A percentile compares a stretch with the other conserved stretches of the same genome.
phyloP scores from a whole-genome alignment of 2,113 vertebrate genomes.

The Columba livia region DNA sequence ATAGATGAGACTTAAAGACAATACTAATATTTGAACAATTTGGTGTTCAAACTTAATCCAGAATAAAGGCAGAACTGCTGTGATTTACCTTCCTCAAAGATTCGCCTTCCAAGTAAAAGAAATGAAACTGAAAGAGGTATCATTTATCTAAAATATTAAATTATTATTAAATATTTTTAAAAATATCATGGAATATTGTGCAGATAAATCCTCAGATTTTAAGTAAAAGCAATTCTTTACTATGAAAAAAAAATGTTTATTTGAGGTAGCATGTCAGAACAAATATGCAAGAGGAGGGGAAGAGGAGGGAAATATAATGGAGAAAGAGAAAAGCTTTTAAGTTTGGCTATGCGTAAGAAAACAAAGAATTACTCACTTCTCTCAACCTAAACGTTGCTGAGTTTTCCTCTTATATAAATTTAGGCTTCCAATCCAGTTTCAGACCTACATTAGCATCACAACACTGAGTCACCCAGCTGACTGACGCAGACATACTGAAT shows the following conservation, averaged over 20 bases:
- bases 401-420: neutral
- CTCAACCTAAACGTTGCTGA: neutral
- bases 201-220: neutral
- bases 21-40: neutral
- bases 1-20: neutral
- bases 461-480: constrained; percentile 30
- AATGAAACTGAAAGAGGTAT: neutral
- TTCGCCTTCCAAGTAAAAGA: neutral
- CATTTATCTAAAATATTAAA: neutral
- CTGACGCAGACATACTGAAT: neutral
- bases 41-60: neutral
- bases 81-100: neutral
- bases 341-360: neutral
- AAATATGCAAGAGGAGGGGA: neutral
- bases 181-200: neutral
- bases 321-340: neutral
- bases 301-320: neutral
- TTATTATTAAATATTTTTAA: neutral
- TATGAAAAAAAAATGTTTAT: neutral
- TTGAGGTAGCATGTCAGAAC: neutral
- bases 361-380: constrained; percentile 3
- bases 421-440: constrained; percentile 16
- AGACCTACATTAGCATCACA: constrained; percentile 26
- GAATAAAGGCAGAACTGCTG: neutral
- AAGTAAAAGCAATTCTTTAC: neutral